These are phyloP conservation scores for Ichneumon xanthorius DNA, from an alignment of 2,888 invertebrate species.

Conservation along the genomic window DNA sequence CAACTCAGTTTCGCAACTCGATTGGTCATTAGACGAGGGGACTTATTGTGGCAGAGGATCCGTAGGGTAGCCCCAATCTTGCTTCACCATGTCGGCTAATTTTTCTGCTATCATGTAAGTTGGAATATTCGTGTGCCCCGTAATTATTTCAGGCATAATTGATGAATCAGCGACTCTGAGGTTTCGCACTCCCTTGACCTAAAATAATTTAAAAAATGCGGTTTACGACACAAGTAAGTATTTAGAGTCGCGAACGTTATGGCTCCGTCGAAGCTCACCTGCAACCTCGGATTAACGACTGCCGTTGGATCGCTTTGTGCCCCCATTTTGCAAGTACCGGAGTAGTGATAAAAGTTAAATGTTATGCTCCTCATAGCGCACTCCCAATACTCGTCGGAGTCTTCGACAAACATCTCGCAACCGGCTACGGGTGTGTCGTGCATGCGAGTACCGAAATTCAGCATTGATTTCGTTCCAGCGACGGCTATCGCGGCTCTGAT, in stretches of 20 bases:
- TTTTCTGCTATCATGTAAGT: constrained; percentile 90
- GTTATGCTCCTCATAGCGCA: constrained; percentile 87
- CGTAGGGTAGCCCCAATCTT: constrained; percentile 83
- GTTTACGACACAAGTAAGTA: not conserved
- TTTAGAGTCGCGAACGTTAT: not conserved
- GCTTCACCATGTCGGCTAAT: constrained; percentile 88
- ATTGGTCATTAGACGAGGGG: no score
- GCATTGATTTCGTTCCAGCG: constrained; percentile 86
- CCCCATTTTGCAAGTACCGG: constrained; percentile 90
- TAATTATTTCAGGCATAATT: constrained; percentile 88
- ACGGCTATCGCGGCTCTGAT: constrained; percentile 86
- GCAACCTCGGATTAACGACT: constrained; percentile 88
- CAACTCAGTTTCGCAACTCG: no score
- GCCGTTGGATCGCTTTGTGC: constrained; percentile 86
- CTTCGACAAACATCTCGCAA: constrained; percentile 85
- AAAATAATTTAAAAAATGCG: constrained; percentile 15
- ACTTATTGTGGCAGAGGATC: constrained; percentile 44
- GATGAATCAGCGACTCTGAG: constrained; percentile 89
- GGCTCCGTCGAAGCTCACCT: constrained; percentile 82
- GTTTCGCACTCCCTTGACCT: constrained; percentile 85
- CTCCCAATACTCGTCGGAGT: constrained; percentile 88
- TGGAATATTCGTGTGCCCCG: constrained; percentile 89
- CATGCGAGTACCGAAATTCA: constrained; percentile 86
- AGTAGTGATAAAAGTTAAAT: constrained; percentile 87
- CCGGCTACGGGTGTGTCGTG: constrained; percentile 86